Evolutionary conservation across 2,888 invertebrate species (phyloP).

Genomic region (Drosophila limbata): DNA sequence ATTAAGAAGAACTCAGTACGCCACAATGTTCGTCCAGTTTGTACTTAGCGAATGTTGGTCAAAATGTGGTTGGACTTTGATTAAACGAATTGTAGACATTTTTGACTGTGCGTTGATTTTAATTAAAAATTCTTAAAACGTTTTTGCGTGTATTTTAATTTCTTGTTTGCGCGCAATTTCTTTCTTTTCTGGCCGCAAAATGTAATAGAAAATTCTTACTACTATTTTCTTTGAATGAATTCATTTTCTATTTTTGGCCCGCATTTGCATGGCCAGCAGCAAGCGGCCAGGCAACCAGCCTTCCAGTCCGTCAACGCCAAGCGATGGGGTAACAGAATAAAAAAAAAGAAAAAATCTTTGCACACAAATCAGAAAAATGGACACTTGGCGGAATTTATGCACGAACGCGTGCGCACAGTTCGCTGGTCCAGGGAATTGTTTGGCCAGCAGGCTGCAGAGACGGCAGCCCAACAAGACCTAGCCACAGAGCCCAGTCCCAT

Average conservation of each 20-base stretch:
- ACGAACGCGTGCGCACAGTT: constrained; percentile 79
- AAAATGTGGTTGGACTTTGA: constrained; percentile 57
- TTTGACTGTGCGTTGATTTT: constrained; percentile 55
- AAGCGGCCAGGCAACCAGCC: constrained; percentile 40
- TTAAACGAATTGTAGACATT: constrained; percentile 63
- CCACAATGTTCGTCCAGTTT: constrained; percentile 10
- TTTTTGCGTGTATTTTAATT: constrained; percentile 74
- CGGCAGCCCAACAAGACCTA: constrained; percentile 36
- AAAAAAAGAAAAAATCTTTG: constrained; percentile 57
- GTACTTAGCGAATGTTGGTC: constrained; percentile 11
- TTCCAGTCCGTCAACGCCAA: constrained; percentile 48
- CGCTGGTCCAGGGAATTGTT: constrained; percentile 68
- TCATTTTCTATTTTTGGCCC: constrained; percentile 73
- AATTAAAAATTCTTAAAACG: constrained; percentile 78
- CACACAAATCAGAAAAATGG: constrained; percentile 81
- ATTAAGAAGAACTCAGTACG: constrained; percentile 27
- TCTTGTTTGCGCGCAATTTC: constrained; percentile 64
- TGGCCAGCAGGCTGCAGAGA: constrained; percentile 31
- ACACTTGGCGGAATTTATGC: constrained; percentile 81
- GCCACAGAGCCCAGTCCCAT: constrained; percentile 29
- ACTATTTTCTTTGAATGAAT: constrained; percentile 78
- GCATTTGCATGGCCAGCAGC: constrained; percentile 68
- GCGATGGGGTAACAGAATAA: constrained; percentile 37
- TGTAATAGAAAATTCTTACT: constrained; percentile 78
- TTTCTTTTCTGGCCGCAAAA: constrained; percentile 55